Evolutionary conservation across 64 coral and sea anemone species (phyloP).

Genomic region (Astreopora myriophthalma): DNA sequence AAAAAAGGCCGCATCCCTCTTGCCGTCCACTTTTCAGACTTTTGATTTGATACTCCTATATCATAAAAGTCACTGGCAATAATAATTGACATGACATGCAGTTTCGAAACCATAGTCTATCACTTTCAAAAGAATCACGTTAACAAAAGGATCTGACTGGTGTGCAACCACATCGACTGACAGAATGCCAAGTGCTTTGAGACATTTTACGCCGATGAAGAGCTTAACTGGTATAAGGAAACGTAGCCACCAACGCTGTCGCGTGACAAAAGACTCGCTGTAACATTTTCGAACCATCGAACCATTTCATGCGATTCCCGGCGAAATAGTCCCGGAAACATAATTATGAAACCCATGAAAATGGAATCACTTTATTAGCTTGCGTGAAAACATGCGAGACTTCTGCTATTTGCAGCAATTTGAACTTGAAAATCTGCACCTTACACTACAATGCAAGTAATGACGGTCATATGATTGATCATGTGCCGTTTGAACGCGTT

Average conservation of each 20-base stretch:
- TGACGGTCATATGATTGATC: background rate
- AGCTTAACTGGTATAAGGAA: background rate
- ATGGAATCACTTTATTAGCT: too few relatives aligned
- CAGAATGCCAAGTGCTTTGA: background rate
- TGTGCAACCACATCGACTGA: background rate
- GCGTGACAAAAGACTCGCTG: background rate
- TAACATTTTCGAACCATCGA: background rate
- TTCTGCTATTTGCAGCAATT: background rate
- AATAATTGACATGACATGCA: background rate
- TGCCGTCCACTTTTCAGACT: too few relatives aligned
- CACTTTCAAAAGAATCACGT: background rate
- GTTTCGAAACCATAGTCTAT: background rate
- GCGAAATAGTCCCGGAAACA: background rate
- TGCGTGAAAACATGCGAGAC: too few relatives aligned
- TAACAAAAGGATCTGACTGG: background rate
- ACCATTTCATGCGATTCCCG: background rate
- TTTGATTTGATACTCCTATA: too few relatives aligned
- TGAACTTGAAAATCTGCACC: too few relatives aligned
- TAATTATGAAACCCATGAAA: too few relatives aligned
- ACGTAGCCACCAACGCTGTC: background rate
- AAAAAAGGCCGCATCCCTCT: too few relatives aligned
- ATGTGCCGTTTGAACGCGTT: background rate
- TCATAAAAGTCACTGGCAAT: too few relatives aligned
- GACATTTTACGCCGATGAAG: background rate
- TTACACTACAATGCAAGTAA: background rate